phyloP scores from a whole-genome alignment of 2,113 vertebrate species.

The Amia ocellicauda region DNA sequence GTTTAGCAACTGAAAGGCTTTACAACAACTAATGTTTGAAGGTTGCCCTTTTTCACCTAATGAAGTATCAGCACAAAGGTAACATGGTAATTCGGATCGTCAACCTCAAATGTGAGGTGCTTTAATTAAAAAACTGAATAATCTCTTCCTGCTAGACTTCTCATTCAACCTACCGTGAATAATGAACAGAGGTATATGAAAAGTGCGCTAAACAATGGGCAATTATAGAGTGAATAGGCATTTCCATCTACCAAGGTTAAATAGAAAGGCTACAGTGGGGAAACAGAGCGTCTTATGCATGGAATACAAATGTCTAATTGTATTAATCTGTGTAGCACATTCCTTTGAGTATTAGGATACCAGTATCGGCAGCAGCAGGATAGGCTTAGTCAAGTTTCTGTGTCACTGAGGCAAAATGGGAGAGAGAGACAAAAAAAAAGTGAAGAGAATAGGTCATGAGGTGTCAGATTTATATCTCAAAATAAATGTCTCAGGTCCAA shows the following conservation, averaged over 20 bases:
- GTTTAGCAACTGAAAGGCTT: too few relatives aligned
- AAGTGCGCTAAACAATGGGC: constrained; percentile 23
- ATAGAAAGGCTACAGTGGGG: neutral
- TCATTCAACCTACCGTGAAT: neutral
- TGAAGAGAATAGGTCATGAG: neutral
- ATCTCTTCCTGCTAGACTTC: constrained; percentile 34
- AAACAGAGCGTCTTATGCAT: neutral
- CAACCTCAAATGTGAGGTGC: too few relatives aligned
- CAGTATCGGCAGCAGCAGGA: constrained; percentile 8
- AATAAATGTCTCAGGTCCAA: neutral
- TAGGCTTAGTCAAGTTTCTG: constrained; percentile 10
- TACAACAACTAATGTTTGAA: too few relatives aligned
- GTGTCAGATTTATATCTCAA: neutral
- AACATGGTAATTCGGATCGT: too few relatives aligned
- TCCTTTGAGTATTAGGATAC: constrained; percentile 10
- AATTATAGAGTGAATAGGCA: neutral
- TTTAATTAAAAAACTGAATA: constrained; percentile 49
- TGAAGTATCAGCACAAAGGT: too few relatives aligned
- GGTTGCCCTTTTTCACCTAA: too few relatives aligned
- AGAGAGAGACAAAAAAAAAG: neutral
- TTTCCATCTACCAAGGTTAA: neutral
- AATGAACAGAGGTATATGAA: neutral
- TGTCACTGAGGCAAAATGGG: constrained; percentile 1
- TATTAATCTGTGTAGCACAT: constrained; percentile 1
- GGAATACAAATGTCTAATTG: constrained; percentile 5